These are phyloP conservation scores for Pampus argenteus DNA, from an alignment of 2,797 vertebrate species.

Conservation along the genomic window DNA sequence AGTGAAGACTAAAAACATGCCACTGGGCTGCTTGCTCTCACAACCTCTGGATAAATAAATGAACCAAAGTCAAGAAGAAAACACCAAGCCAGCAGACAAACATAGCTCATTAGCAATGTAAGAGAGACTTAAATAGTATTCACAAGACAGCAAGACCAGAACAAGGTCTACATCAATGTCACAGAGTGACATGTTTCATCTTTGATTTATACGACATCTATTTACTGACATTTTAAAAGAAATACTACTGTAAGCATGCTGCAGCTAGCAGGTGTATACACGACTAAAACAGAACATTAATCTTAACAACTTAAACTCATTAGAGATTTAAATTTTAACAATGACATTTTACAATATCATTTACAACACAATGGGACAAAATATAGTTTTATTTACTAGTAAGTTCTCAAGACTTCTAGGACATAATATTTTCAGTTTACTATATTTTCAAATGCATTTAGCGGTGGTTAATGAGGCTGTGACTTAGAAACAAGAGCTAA, in stretches of 20 bases:
- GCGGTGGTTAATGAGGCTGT: not conserved
- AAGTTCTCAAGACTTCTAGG: too few species aligned
- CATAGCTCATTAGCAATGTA: constrained; percentile 38
- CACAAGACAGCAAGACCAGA: not conserved
- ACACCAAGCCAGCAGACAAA: not conserved
- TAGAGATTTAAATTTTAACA: too few species aligned
- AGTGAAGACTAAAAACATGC: constrained; percentile 8
- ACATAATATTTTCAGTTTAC: too few species aligned
- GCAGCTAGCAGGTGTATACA: too few species aligned
- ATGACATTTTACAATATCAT: too few species aligned
- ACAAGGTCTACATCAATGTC: not conserved
- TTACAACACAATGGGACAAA: too few species aligned
- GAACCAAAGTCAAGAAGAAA: constrained; percentile 3
- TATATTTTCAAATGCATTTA: not conserved
- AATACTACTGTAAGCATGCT: not conserved
- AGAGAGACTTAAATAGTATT: not conserved
- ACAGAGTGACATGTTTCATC: not conserved
- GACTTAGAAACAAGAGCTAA: not conserved
- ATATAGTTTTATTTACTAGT: too few species aligned
- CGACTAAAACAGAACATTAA: too few species aligned
- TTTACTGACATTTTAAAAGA: not conserved
- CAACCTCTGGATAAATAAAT: constrained; percentile 9
- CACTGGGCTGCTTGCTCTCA: not conserved
- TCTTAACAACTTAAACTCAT: too few species aligned
- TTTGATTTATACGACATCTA: not conserved